Conservation (phyloP, 2,888 invertebrate genomes). For the Acanthosepion lycidas region DNA sequence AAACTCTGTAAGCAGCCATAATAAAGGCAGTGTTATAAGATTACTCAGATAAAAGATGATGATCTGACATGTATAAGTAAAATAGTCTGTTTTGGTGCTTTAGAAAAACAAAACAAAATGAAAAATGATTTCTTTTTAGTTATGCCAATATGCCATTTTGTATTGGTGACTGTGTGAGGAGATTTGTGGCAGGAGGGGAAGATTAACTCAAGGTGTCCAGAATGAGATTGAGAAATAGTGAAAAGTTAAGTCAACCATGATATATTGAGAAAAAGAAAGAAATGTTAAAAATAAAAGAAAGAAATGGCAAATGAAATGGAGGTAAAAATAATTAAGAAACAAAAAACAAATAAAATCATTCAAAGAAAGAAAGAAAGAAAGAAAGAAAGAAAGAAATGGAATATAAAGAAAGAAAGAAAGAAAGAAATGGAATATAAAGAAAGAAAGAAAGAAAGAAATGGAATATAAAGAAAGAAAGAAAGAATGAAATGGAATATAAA, state of each 20-base stretch:
- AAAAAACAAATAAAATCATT: too few relatives aligned
- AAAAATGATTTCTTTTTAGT: conserved; percentile 4
- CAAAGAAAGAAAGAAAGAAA: not conserved
- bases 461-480: not conserved
- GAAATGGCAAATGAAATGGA: not conserved
- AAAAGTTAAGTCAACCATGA: not conserved
- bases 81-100: not conserved
- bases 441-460: not conserved
- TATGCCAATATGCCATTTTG: conserved; percentile 17
- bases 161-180: conserved; percentile 11
- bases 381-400: not conserved
- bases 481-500: too few relatives aligned
- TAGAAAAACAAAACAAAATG: not conserved
- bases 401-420: not conserved
- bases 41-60: conserved; percentile 21
- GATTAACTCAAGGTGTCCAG: not conserved
- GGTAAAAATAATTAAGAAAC: not conserved
- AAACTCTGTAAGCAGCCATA: not conserved
- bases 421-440: too few relatives aligned
- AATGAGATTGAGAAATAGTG: not conserved
- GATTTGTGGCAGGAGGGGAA: not conserved
- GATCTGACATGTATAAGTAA: conserved; percentile 33
- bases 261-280: not conserved
- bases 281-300: not conserved
- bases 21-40: not conserved